Base-by-base conservation (phyloP, 2,113 vertebrate species). In the Dascyllus trimaculatus region DNA sequence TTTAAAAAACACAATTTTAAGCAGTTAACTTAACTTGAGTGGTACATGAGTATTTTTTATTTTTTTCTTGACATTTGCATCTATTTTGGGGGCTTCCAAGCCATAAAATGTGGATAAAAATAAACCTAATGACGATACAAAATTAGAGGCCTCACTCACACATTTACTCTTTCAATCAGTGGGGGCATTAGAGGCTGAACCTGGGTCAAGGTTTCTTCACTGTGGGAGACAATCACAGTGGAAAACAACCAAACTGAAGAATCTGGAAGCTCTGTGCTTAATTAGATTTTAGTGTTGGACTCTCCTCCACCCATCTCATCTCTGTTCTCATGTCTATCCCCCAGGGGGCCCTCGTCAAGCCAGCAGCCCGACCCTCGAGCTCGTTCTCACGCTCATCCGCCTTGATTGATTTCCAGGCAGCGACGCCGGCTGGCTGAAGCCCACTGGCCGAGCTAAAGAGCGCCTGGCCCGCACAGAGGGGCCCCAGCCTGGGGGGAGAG, bases 401-500 rank as follows among this genome's bases (percentile, higher is more conserved):
- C 81, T 81, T 88, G 88, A 93, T 92, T 86, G 89, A 91, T 88
- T 89, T 94, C 81, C 88, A 90, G 71, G 81, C 82, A 89, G 79
- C 21, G 54, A 74, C 46, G 56, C 70, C 71, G 75, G 75, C 83
- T 89, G 81, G 85, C 80, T n/a, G 13, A 9, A 60, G 59, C 78
- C n/a, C 65, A 70, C 70, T 90, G 86, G 86, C 90, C 62, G 45
- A 40, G 85, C 70, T 76, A 17, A 11, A 51, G 78, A 78, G 71
- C 74, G 78, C 54, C 81, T 89, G 85, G 85, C 72, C 65, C 32
- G 46, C 9, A 15, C 57, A 10, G 53, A 81, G 71, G 80, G 59
- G 62, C 40, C 77, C 60, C 51, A 52, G 63, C 82, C 80, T 67
- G 61, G 59, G 74, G 51, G 7, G 43, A 45, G 56, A 72, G 62